Evolutionary conservation across 2,113 vertebrate species (phyloP).

Genomic region (Phainopepla nitens): DNA sequence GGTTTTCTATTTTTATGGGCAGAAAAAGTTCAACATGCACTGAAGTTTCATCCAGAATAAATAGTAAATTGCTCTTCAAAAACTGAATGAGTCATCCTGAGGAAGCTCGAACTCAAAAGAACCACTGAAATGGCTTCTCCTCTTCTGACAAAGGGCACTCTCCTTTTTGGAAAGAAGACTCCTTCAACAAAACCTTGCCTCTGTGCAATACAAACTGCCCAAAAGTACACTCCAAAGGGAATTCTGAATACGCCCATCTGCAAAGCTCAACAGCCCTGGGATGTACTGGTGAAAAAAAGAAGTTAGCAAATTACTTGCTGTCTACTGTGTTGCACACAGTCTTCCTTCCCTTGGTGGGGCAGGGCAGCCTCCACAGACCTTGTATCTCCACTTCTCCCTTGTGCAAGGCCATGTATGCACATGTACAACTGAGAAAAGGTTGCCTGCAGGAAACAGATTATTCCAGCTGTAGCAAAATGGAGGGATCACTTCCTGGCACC

Average conservation of each 20-base stretch:
- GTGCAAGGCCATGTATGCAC: too few relatives aligned
- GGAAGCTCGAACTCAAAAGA: background rate
- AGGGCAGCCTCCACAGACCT: rapidly evolving
- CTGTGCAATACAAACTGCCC: background rate
- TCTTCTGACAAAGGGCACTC: background rate
- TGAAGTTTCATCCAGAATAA: background rate
- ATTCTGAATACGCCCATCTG: background rate
- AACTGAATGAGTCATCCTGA: background rate
- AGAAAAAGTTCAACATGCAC: background rate
- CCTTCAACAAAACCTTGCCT: background rate
- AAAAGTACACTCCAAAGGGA: background rate
- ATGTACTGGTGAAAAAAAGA: background rate
- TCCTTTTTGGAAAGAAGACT: background rate
- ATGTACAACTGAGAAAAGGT: rapidly evolving
- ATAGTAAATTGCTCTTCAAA: background rate
- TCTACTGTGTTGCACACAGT: background rate
- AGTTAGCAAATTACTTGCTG: background rate
- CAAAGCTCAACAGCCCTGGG: background rate
- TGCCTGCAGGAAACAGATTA: background rate
- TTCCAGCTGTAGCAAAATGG: constrained; percentile 8
- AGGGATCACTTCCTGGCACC: background rate
- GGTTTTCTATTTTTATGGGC: background rate
- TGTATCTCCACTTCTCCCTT: background rate
- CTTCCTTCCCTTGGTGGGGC: too few relatives aligned
- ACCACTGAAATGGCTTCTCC: background rate